These are phyloP conservation scores for Lysiphlebus fabarum DNA, from an alignment of 1,140 invertebrate species.

Conservation along the genomic window DNA sequence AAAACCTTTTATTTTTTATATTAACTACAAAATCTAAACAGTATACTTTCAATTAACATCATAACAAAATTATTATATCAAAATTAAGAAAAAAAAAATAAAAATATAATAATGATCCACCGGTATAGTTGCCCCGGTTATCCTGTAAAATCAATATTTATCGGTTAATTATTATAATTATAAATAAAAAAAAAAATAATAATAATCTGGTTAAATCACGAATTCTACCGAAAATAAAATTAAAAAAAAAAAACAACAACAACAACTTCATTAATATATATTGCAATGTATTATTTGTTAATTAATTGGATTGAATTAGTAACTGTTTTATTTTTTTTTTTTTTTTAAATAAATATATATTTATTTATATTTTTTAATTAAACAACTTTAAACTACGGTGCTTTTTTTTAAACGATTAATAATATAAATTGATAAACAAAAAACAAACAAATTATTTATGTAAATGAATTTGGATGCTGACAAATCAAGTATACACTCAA, in stretches of 20 bases:
- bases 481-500: slow-evolving; percentile 7
- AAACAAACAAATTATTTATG: neutral
- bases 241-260: slow-evolving; percentile 6
- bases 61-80: too few relatives aligned
- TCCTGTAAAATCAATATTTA: slow-evolving; percentile 25
- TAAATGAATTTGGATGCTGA: slow-evolving; percentile 11
- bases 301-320: neutral
- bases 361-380: neutral
- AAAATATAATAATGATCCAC: neutral
- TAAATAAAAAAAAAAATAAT: neutral
- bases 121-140: slow-evolving; percentile 10
- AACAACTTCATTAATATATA: too few relatives aligned
- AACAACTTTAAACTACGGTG: slow-evolving; percentile 8
- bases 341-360: too few relatives aligned
- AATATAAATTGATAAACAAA: neutral
- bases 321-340: too few relatives aligned
- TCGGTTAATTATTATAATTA: slow-evolving; percentile 10
- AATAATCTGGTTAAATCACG: slow-evolving; percentile 4
- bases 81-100: too few relatives aligned
- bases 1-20: neutral
- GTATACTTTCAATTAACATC: too few relatives aligned
- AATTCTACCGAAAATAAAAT: slow-evolving; percentile 13
- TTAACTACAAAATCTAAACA: neutral
- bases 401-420: slow-evolving; percentile 5
- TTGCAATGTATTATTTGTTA: slow-evolving; percentile 5